Conservation (phyloP, 1,140 invertebrate genomes). For the Pseudomyrmex flavicornis region DNA sequence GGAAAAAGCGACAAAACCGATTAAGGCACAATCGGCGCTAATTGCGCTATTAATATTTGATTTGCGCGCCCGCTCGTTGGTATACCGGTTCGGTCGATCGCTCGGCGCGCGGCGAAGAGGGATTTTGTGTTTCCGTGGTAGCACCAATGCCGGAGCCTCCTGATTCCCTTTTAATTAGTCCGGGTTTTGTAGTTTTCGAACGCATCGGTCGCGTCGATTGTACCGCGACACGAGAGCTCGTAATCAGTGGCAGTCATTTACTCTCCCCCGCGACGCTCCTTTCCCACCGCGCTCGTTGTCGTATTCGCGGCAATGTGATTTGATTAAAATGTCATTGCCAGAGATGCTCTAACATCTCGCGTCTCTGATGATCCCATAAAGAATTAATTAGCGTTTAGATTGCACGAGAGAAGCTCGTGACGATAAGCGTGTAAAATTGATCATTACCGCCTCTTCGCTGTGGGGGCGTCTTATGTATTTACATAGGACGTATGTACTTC, state of each 20-base stretch:
- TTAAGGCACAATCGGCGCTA: constrained; percentile 82
- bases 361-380: constrained; percentile 41
- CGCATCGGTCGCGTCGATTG: constrained; percentile 68
- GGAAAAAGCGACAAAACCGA: constrained; percentile 73
- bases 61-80: constrained; percentile 67
- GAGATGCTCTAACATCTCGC: constrained; percentile 34
- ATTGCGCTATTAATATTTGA: constrained; percentile 83
- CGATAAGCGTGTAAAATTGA: constrained; percentile 4
- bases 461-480: neutral
- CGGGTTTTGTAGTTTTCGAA: constrained; percentile 78
- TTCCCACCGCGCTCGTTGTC: constrained; percentile 28
- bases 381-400: constrained; percentile 43
- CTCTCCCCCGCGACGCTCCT: constrained; percentile 5
- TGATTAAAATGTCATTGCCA: constrained; percentile 68
- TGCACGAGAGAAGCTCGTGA: neutral
- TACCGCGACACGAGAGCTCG: constrained; percentile 32
- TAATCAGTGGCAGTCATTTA: constrained; percentile 63
- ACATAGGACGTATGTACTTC: neutral
- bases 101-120: constrained; percentile 25
- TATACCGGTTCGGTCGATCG: constrained; percentile 37
- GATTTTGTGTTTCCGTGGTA: constrained; percentile 58
- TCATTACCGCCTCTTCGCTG: neutral
- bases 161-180: constrained; percentile 82
- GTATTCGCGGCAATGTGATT: constrained; percentile 51
- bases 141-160: constrained; percentile 20